These are phyloP conservation scores for Tuta absoluta DNA, from an alignment of 2,888 invertebrate species.

Conservation along the genomic window DNA sequence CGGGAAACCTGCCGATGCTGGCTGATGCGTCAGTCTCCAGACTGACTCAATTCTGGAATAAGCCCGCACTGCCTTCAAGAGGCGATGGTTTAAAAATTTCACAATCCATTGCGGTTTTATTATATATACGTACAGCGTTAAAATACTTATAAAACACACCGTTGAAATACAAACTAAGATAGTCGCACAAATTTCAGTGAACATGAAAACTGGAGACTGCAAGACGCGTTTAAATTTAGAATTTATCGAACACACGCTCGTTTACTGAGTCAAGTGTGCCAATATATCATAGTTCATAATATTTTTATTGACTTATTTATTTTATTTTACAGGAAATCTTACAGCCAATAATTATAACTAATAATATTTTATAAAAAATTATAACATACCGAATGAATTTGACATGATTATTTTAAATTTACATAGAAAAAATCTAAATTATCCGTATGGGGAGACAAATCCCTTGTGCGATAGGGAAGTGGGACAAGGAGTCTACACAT, in stretches of 20 bases:
- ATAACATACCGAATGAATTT: no score
- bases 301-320: background rate
- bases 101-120: background rate
- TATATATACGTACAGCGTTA: background rate
- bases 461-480: no score
- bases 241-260: constrained; percentile 52
- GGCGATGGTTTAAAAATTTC: background rate
- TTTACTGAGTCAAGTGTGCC: constrained; percentile 18
- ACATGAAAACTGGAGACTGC: constrained; percentile 45
- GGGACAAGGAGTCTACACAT: no score
- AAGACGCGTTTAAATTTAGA: constrained; percentile 57
- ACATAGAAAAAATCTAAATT: no score
- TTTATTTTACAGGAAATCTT: background rate
- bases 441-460: no score
- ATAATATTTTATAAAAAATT: no score
- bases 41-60: constrained; percentile 13
- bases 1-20: constrained; percentile 16
- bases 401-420: no score
- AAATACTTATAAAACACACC: background rate
- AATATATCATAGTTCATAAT: constrained; percentile 19
- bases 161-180: background rate
- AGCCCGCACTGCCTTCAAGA: no score
- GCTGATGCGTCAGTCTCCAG: constrained; percentile 19
- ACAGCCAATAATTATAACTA: no score
- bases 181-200: background rate